Evolutionary conservation across 2,113 vertebrate genomes (phyloP).

Genomic region (Acanthisitta chloris): DNA sequence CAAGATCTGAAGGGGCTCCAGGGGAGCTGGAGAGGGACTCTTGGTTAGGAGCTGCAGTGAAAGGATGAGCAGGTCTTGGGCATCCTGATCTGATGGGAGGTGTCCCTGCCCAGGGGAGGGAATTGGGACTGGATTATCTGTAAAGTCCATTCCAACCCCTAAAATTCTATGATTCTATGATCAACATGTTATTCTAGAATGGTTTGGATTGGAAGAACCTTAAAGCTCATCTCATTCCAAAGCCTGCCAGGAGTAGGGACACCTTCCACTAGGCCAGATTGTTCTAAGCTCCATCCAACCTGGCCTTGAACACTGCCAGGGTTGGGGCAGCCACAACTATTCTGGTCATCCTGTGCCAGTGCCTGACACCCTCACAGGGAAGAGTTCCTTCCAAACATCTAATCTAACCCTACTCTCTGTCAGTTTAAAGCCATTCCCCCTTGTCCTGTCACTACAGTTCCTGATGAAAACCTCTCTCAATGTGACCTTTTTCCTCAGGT

Average conservation of each 20-base stretch:
- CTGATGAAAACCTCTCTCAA: neutral
- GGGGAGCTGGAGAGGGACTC: too few species aligned
- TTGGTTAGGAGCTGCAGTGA: too few species aligned
- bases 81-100: too few species aligned
- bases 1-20: too few species aligned
- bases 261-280: fast-evolving
- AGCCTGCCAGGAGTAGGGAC: neutral
- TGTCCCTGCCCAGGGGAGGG: too few species aligned
- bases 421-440: neutral
- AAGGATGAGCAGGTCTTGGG: too few species aligned
- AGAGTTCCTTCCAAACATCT: neutral
- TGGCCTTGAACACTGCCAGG: neutral
- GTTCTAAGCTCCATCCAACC: fast-evolving
- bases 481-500: neutral
- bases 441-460: neutral
- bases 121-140: too few species aligned
- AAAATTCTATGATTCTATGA: too few species aligned
- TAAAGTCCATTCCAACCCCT: too few species aligned
- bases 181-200: fast-evolving
- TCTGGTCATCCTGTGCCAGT: neutral
- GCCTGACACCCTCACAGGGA: fast-evolving
- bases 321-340: neutral
- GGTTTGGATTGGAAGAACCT: neutral
- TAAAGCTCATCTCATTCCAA: fast-evolving
- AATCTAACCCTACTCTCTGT: neutral